Base-by-base conservation (phyloP, 1,140 invertebrate species). In the Helicoverpa zea region DNA sequence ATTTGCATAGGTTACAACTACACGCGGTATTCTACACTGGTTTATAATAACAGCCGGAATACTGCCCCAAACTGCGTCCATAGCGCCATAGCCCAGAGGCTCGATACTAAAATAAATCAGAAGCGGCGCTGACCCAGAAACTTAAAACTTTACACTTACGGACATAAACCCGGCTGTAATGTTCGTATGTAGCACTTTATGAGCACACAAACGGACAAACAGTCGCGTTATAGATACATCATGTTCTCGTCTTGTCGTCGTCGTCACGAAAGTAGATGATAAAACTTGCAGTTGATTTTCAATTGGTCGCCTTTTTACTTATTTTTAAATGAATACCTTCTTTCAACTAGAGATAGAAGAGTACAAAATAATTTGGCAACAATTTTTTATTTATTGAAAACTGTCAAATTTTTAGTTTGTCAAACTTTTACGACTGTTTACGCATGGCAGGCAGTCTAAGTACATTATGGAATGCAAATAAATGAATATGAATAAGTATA, bases 131-230 rank as follows among this genome's bases (percentile, higher is more conserved):
- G 68, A 72, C 51, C 51, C 68, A 56, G 51, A 56, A 54, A 56
- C 10, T 72, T 54, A 54, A 72, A 72, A 56, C 51, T 72, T 56
- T 72, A 35, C 68, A 54, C 68, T 54, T 29, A 30, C 54, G 49
- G 49, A 54, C 43, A 35, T 72, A 72, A 35, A 72, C 18, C 18
- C 18, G 2, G 66, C 30, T 30, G 68, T 72, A 35, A 72, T 52
- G 68, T 29, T 72, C 14, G 29, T 13, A 23, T 23, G 23, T 23
- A 23, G 23, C 52, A 72, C 68, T 72, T 54, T 72, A 54, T 35
- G 68, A 18, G 18, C 68, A 23, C 68, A 54, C 49, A 54, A n/a
- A 72, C n/a, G 23, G 29, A 56, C 51, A 56, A 72, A 72, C 51
- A 72, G n/a, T 54, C 68, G 54, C 16, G 14, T 68, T 49, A 35